Conservation (phyloP, 2,888 invertebrate species). For the Zygothrica quintamaculata region DNA sequence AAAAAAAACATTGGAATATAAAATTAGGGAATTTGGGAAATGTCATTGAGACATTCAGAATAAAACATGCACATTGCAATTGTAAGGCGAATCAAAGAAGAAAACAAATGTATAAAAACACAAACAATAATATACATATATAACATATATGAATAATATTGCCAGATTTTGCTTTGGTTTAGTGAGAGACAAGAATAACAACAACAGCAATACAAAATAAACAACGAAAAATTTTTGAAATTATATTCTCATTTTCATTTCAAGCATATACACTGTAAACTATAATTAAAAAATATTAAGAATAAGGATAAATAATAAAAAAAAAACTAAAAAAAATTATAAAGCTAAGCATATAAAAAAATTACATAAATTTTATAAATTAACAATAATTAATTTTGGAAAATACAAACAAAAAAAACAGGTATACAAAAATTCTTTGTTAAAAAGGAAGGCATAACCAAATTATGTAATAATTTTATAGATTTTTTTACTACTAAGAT, state of each 20-base stretch:
- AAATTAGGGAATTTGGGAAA: conserved; percentile 27
- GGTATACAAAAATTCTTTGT: no score
- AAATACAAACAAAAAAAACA: no score
- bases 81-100: conserved; percentile 16
- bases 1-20: conserved; percentile 16
- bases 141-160: conserved; percentile 18
- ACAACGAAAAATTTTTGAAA: conserved; percentile 22
- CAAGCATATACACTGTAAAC: background rate
- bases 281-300: no score
- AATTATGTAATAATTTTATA: no score
- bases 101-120: conserved; percentile 12
- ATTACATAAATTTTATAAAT: no score
- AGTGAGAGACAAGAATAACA: conserved; percentile 18
- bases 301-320: no score
- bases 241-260: conserved; percentile 30
- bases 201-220: conserved; percentile 16
- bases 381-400: no score
- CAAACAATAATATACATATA: conserved; percentile 18
- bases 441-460: no score
- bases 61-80: conserved; percentile 15
- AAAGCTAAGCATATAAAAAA: no score
- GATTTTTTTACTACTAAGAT: background rate
- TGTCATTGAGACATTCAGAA: conserved; percentile 44
- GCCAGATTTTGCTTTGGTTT: conserved; percentile 34
- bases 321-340: no score